Evolutionary conservation across 2,888 invertebrate genomes (phyloP), one percentile per base, ranked within the genome.

Genomic region (Tiphia femorata): DNA sequence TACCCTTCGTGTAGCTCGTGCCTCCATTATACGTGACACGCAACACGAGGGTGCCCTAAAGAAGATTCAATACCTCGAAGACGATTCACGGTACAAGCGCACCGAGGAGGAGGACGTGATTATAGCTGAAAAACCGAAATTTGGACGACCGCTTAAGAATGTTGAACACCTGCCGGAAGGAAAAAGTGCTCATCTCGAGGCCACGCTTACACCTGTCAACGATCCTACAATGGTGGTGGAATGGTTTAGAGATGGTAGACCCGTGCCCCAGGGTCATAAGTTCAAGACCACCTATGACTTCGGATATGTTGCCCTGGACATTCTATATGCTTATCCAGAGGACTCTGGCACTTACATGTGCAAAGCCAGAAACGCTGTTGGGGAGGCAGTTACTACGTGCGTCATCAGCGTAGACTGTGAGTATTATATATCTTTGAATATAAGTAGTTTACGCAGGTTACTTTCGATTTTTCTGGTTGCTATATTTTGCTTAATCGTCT

Each of bases 161-260:
- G 86, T 90, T 50, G 94, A 92, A 67, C 91, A 92, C 75, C 88
- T 95, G 12, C 88, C 92, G 8, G 97, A 98, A 85, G 96, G 96
- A 17, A 88, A 89, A 58, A 92, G 92, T 49, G 93, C 95, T 53
- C 97, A 97, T 83, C 86, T 98, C 72, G 97, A 97, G 85, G 96
- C 96, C 0, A 97, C 97, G 3, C 86, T 99, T 25, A 95, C 96
- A 0, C 99, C 99, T 0, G 95, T 98, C 29, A 97, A 98, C 76
- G 99, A 99, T 84, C 97, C 98, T 3, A 96, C 96, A 6, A 98
- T 99, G 98, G 91, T 92, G 69, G 96, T 99, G 7, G 98, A 98
- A 85, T 99, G 98, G 99, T 97, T 90, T 85, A 93, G 95, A 83
- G 96, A 99, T 84, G 98, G 97, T 48, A 88, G 92, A 75, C 97